Conservation (phyloP, 2,113 vertebrate genomes). For the Tyto alba region DNA sequence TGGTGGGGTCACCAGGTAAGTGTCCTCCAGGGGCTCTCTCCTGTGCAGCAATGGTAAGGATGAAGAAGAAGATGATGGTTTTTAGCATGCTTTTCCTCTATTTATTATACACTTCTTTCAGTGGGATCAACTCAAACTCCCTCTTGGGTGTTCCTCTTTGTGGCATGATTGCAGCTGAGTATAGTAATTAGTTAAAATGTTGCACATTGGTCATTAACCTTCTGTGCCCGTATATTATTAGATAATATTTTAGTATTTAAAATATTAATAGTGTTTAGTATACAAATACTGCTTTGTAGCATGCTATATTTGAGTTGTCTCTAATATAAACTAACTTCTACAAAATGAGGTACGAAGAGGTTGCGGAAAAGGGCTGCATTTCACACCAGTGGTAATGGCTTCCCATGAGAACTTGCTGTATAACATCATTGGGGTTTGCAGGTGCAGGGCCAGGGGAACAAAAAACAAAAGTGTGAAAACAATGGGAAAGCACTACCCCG, state of each 20-base stretch:
- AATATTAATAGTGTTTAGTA: neutral
- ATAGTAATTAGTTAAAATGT: neutral
- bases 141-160: neutral
- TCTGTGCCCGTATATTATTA: neutral
- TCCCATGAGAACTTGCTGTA: neutral
- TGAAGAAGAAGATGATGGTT: neutral
- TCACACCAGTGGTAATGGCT: neutral
- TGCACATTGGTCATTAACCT: neutral
- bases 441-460: neutral
- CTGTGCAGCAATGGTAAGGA: neutral
- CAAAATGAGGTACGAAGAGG: neutral
- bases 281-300: neutral
- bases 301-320: neutral
- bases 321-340: neutral
- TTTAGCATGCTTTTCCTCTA: neutral
- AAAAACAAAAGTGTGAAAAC: neutral
- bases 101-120: neutral
- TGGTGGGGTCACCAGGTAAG: neutral
- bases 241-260: neutral
- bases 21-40: neutral
- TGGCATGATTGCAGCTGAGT: neutral
- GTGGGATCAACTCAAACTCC: neutral
- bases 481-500: neutral
- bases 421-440: neutral
- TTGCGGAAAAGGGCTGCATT: neutral